phyloP scores from a whole-genome alignment of 2,113 vertebrate species.

The Pygoscelis antarcticus region DNA sequence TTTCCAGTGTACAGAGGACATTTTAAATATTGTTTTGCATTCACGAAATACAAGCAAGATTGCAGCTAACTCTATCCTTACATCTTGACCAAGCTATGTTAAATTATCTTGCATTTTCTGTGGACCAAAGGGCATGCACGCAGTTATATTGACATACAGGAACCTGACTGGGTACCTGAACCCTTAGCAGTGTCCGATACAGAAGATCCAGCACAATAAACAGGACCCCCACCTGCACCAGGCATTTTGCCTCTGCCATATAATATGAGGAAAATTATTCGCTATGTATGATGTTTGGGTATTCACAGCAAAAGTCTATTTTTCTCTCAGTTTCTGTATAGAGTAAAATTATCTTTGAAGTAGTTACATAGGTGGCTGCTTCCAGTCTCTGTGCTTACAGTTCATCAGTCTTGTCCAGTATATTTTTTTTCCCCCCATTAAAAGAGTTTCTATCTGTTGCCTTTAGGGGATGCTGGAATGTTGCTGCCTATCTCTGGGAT shows the following conservation, averaged over 20 bases:
- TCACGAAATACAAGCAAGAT: background rate
- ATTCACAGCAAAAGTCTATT: background rate
- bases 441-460: background rate
- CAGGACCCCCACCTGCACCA: no score
- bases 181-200: rapidly evolving
- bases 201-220: background rate
- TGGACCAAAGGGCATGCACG: background rate
- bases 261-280: background rate
- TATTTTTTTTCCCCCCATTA: background rate
- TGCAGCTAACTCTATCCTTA: background rate
- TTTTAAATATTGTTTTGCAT: background rate
- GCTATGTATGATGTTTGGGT: background rate
- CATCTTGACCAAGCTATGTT: background rate
- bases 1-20: background rate
- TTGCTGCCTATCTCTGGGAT: background rate
- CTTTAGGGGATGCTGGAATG: background rate
- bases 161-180: background rate
- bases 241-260: background rate
- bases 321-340: background rate
- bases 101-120: background rate
- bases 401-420: background rate
- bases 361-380: background rate
- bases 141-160: background rate
- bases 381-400: background rate
- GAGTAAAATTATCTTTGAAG: background rate